A percentile compares a stretch with the other conserved stretches of the same genome.
Conservation (phyloP, 2,113 vertebrate species). For the Varanus salvator region DNA sequence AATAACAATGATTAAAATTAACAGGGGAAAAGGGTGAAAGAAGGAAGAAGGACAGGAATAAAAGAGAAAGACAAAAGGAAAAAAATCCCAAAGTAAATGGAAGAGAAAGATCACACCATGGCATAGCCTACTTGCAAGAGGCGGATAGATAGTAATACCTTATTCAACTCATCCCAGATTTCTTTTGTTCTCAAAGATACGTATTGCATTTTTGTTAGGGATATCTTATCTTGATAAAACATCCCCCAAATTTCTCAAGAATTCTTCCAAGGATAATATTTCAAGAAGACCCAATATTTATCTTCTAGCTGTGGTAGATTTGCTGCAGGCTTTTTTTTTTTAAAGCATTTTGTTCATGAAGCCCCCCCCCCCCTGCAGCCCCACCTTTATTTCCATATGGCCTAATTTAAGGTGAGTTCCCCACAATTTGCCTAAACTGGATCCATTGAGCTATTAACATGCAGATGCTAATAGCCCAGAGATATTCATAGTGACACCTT, state of each 20-base stretch:
- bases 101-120: neutral
- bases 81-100: too few species aligned
- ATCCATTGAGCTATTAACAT: constrained; percentile 32
- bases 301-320: constrained; percentile 1
- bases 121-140: too few species aligned
- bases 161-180: neutral
- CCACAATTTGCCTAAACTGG: constrained; percentile 33
- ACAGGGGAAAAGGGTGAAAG: neutral
- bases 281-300: neutral
- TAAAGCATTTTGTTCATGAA: neutral
- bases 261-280: neutral
- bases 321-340: neutral
- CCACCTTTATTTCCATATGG: constrained; percentile 47
- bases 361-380: too few species aligned
- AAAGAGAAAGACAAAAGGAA: neutral
- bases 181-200: neutral
- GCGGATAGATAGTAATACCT: neutral
- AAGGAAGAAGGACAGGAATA: neutral
- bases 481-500: constrained; percentile 8
- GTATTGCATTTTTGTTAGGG: neutral
- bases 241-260: neutral
- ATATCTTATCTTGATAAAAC: neutral
- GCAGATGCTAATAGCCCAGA: constrained; percentile 30
- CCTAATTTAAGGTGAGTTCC: constrained; percentile 50
- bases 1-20: neutral